Evolutionary conservation across 1,140 invertebrate genomes (phyloP).

Genomic region (Chironomus tepperi): DNA sequence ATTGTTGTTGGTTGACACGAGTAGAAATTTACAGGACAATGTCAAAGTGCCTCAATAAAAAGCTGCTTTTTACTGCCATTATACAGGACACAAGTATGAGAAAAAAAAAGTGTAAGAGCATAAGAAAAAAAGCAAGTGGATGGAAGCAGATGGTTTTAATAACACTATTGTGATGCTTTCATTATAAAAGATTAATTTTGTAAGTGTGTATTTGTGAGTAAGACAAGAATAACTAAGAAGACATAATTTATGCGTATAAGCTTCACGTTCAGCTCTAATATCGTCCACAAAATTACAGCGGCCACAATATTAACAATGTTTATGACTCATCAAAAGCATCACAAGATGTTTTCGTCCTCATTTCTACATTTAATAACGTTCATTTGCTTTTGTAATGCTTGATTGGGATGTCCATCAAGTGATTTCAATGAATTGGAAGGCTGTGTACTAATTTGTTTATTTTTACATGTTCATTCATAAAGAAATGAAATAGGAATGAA

Average conservation of each 20-base stretch:
- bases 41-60: conserved; percentile 12
- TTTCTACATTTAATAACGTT: background rate
- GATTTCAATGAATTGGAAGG: too few species aligned
- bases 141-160: conserved; percentile 21
- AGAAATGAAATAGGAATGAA: too few species aligned
- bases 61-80: conserved; percentile 7
- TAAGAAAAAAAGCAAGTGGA: too few species aligned
- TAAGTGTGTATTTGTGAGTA: background rate
- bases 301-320: background rate
- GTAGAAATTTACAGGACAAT: conserved; percentile 6
- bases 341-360: background rate
- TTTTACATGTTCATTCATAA: too few species aligned
- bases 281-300: background rate
- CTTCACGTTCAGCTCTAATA: too few species aligned
- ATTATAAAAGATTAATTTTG: conserved; percentile 22
- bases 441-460: too few species aligned
- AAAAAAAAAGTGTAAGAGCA: background rate
- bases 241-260: background rate
- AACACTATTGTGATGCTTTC: conserved; percentile 10
- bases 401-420: background rate
- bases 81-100: background rate
- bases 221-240: background rate
- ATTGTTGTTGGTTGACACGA: background rate
- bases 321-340: background rate
- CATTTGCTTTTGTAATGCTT: background rate